A percentile compares a stretch with the other conserved stretches of the same genome.
Evolutionary conservation across 2,888 invertebrate genomes (phyloP).

Genomic region (Pharmacophagus antenor): DNA sequence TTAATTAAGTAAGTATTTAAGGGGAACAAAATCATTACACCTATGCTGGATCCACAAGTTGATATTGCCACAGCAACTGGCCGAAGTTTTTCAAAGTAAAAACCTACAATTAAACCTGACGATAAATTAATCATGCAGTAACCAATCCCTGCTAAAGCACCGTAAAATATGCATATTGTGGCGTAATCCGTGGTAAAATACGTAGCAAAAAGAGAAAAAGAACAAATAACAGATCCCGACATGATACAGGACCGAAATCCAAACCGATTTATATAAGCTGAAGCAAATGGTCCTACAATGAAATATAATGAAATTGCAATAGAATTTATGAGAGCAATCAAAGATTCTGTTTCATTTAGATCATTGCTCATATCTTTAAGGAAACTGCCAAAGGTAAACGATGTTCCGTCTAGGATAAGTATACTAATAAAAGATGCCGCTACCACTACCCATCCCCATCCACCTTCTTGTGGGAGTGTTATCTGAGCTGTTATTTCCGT

Average conservation of each 20-base stretch:
- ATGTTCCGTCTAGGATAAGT: constrained; percentile 61
- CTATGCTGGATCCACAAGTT: constrained; percentile 61
- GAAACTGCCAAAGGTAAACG: constrained; percentile 65
- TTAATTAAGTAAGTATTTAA: constrained; percentile 55
- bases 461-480: constrained; percentile 63
- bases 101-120: constrained; percentile 61
- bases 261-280: constrained; percentile 69
- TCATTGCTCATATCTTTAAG: constrained; percentile 55
- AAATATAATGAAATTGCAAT: constrained; percentile 63
- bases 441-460: constrained; percentile 73
- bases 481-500: constrained; percentile 72
- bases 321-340: constrained; percentile 62
- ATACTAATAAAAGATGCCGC: constrained; percentile 51
- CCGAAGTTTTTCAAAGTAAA: constrained; percentile 69
- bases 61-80: constrained; percentile 61
- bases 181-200: constrained; percentile 54
- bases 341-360: constrained; percentile 47
- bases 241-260: constrained; percentile 67
- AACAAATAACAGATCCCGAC: constrained; percentile 59
- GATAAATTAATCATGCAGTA: constrained; percentile 63
- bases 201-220: constrained; percentile 53
- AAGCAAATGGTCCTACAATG: constrained; percentile 57
- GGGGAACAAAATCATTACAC: constrained; percentile 61
- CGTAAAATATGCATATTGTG: constrained; percentile 58
- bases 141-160: constrained; percentile 59